Conservation (phyloP, 2,888 invertebrate species). For the Polydrusus pterygomalis region DNA sequence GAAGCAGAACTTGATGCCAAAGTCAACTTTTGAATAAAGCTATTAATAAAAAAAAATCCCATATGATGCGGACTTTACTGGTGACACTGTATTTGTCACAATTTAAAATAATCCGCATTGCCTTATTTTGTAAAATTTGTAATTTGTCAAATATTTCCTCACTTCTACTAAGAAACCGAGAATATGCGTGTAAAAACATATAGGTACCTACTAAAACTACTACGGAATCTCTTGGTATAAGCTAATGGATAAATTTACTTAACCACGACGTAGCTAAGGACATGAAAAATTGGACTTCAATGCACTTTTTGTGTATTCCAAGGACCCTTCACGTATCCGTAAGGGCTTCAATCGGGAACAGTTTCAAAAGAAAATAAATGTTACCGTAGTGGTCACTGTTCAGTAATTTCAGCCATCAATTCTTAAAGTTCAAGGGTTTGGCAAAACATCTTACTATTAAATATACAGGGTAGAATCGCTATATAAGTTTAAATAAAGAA, state of each 20-base stretch:
- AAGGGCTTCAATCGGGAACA: slow-evolving; percentile 31
- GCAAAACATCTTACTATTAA: slow-evolving; percentile 6
- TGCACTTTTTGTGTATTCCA: slow-evolving; percentile 68
- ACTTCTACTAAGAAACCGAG: too few relatives aligned
- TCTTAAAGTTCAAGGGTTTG: slow-evolving; percentile 56
- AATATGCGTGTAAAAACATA: too few relatives aligned
- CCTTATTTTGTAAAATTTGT: too few relatives aligned
- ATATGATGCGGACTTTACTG: too few relatives aligned
- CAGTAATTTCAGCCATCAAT: slow-evolving; percentile 65
- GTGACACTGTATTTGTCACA: too few relatives aligned
- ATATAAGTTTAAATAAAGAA: too few relatives aligned
- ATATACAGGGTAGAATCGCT: not conserved
- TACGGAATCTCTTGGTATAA: not conserved
- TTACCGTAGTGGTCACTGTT: slow-evolving; percentile 66
- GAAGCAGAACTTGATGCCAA: too few relatives aligned
- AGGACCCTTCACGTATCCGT: slow-evolving; percentile 37
- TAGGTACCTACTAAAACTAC: not conserved
- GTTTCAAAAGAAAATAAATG: slow-evolving; percentile 69
- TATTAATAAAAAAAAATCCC: too few relatives aligned
- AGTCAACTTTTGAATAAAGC: too few relatives aligned
- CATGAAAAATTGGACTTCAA: slow-evolving; percentile 61
- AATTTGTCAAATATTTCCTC: too few relatives aligned
- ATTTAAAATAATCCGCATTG: too few relatives aligned
- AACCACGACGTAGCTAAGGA: not conserved
- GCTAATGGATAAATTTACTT: slow-evolving; percentile 18